These are phyloP conservation scores for Spinus pinus DNA, from an alignment of 2,797 vertebrate species.

Conservation along the genomic window DNA sequence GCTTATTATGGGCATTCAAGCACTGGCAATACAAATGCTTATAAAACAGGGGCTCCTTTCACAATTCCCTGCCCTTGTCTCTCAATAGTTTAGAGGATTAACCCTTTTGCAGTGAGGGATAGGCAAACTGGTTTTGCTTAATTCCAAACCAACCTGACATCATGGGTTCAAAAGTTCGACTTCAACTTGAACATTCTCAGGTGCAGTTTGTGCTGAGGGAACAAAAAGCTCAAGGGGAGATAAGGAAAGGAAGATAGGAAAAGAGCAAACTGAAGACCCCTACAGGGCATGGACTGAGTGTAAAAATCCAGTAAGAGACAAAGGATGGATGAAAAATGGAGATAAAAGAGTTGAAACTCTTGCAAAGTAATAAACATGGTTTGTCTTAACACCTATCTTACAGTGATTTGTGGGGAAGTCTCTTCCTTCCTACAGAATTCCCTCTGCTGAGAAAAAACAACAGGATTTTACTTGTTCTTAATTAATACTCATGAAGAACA, in stretches of 20 bases:
- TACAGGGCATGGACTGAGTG: not conserved
- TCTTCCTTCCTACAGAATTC: not conserved
- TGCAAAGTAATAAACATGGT: not conserved
- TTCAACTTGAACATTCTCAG: not conserved
- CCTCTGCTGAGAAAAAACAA: not conserved
- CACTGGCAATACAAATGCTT: conserved; percentile 39
- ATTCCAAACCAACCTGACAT: conserved; percentile 50
- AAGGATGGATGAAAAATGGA: not conserved
- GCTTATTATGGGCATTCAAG: conserved; percentile 55
- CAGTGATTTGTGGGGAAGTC: not conserved
- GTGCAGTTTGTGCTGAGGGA: not conserved
- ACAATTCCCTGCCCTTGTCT: conserved; percentile 49
- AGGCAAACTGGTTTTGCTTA: conserved; percentile 64
- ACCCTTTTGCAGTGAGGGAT: conserved; percentile 40
- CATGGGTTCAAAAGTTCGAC: conserved; percentile 61
- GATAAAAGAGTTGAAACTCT: not conserved
- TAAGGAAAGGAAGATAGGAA: not conserved
- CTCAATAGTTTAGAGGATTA: conserved; percentile 21
- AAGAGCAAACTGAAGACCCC: not conserved
- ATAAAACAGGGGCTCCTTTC: conserved; percentile 35
- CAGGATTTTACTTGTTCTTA: not conserved
- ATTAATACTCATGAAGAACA: not conserved
- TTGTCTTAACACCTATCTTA: not conserved
- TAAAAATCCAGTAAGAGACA: not conserved
- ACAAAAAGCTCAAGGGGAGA: not conserved